Base-by-base conservation (phyloP, 1,140 invertebrate genomes). In the Belonocnema kinseyi region DNA sequence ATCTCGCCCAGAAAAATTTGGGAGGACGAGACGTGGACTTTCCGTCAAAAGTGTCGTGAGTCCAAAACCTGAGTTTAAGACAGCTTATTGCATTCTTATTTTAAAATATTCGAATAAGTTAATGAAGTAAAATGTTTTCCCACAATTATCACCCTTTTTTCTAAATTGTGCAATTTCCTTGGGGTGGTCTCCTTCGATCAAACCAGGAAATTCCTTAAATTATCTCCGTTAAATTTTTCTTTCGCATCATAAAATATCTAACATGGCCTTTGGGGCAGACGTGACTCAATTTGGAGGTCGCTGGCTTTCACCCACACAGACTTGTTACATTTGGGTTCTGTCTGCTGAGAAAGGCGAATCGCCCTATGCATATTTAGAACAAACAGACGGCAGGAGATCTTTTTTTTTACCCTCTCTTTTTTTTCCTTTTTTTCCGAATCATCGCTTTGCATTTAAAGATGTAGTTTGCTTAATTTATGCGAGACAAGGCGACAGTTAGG, bases 391-490 rank as follows among this genome's bases (percentile, higher is more conserved):
- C 72, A 51, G 53, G 75, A 73, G 53, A 58, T 66, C 16, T 33
- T 46, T 10, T 8, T 33, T 33, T 16, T 13, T 5, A 17, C 13
- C 40, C 8, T 33, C 51, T 73, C 61, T 33, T 46, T 72, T 17
- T 50, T 40, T 50, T 21, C 66, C 52, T 53, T 54, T 16, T 72
- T 61, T 78, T 40, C 50, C 53, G 58, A n/a, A 51, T 40, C 14
- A 73, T 77, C 16, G 66, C 78, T 82, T 82, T 82, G 80, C 78
- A 80, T 82, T 82, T 80, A 80, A 82, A 77, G 75, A 77, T 80
- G 78, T 80, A 74, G 78, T 75, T 82, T 77, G 71, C 72, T 74
- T 80, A 82, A 82, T 82, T 82, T 82, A 82, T 82, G 72, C 80
- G 54, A 26, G 61, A 40, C 26, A 40, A 46, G 61, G 61, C 61